Evolutionary conservation across 2,888 invertebrate genomes (phyloP), one percentile per base, ranked within the genome.

Genomic region (Villa cingulata): DNA sequence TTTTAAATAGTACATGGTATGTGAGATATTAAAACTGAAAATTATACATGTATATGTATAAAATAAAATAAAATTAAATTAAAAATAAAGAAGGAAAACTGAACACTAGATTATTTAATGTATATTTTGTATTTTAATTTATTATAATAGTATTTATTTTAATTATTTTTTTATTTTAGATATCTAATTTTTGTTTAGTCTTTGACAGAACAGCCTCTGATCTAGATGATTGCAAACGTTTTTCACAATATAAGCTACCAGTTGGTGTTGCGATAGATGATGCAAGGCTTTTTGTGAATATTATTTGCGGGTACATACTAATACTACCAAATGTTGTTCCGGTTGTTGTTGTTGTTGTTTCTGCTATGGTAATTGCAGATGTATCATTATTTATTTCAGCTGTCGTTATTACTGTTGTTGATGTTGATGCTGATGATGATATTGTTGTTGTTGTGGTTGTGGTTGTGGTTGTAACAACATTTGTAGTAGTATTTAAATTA

Each of bases 201-300:
- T 52, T 52, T 52, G 52, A 52, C 36, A 52, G 50, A 48, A 50
- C 52, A 55, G 64, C 65, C 56, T 69, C 68, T 43, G 69, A 66
- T 57, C 66, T 66, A 14, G 67, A 65, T 41, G 61, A 59, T 55
- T 67, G 63, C 51, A 70, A 56, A 32, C 69, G 66, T 56, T 68
- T 65, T 53, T 70, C 70, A 48, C 70, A 70, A 51, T 61, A 68
- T 17, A 70, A 58, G 49, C 64, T 65, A 46, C 67, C 65, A 32
- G 65, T 60, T 3, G 66, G 64, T 48, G 64, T 62, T 19, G 63
- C 60, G 50, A 66, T 53, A 6, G 68, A 64, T 14, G 66, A 62
- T 4, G 66, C 58, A 45, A 68, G 52, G 48, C 64, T 65, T 52
- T 65, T 66, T 34, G 65, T 65, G 40, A 64, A 51, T 39, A 38